Base-by-base conservation (phyloP, 2,113 vertebrate species). In the Brachyhypopomus gauderio region DNA sequence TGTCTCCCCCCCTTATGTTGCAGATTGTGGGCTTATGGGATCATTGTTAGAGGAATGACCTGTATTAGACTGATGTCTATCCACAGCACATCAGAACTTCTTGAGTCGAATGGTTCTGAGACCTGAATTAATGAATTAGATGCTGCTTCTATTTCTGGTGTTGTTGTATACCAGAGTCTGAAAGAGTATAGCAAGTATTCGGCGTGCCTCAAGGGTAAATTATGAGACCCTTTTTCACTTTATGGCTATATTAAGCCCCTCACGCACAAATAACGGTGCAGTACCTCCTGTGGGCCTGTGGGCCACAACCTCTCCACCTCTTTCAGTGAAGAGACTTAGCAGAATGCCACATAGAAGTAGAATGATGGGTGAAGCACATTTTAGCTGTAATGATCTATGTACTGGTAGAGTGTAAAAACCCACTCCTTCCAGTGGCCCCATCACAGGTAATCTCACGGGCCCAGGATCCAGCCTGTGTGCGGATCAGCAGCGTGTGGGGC, bases 301-400 rank as follows among this genome's bases (percentile, higher is more conserved):
- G 4, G 56, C 79, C 79, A 58, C 72, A 81, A 58, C 48, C 79
- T 81, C 62, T 81, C 72, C 79, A 81, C 79, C 74, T 75, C 79
- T 81, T 81, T 81, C 79, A 81, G 79, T n/a, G 62, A 60, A 45
- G 72, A 75, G 79, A 81, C 79, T 67, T 75, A 27, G 62, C n/a
- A 22, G 67, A 81, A 81, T 75, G 79, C 79, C 79, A 66, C 79
- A 67, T 62, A 75, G 75, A 81, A 72, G 62, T 60, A 74, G 79
- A 91, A 90, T 89, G 92, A 88, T 89, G 79, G 62, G 60, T 91
- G 90, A 90, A 86, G 92, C 92, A 90, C 91, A 92, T 90, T 87
- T 93, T 88, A 93, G 92, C 93, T 92, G 62, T 94, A 93, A 94
- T 87, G 84, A 19, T 90, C 94, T 91, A 92, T 92, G 94, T 94